These are phyloP conservation scores for Danaus chrysippus DNA, from an alignment of 2,888 invertebrate genomes.

Conservation along the genomic window DNA sequence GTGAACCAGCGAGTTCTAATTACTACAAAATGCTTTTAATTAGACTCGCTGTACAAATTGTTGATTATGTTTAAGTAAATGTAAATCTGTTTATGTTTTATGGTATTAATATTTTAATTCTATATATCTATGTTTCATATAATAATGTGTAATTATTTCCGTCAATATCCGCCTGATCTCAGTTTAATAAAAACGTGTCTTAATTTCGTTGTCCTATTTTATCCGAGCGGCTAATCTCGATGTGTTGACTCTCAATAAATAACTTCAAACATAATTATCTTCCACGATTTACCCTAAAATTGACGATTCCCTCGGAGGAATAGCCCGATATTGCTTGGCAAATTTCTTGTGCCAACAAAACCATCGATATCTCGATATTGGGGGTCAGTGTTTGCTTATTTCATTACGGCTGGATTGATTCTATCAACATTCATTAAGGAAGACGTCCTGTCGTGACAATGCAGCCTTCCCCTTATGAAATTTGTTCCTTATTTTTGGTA, in stretches of 20 bases:
- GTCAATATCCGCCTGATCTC: background rate
- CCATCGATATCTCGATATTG: conserved; percentile 57
- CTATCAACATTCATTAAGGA: conserved; percentile 44
- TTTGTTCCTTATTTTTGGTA: background rate
- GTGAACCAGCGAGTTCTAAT: background rate
- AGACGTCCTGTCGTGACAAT: conserved; percentile 25
- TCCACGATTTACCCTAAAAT: conserved; percentile 74
- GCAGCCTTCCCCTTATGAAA: conserved; percentile 23
- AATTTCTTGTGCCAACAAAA: conserved; percentile 76
- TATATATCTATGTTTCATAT: background rate
- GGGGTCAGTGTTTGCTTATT: conserved; percentile 74
- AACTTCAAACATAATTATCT: conserved; percentile 79
- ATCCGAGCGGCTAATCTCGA: conserved; percentile 49
- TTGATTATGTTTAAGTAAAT: background rate
- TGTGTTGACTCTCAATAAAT: conserved; percentile 75
- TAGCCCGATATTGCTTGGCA: conserved; percentile 64
- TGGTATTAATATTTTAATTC: background rate
- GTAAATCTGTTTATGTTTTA: no score
- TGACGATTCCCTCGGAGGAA: conserved; percentile 67
- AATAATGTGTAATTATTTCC: background rate
- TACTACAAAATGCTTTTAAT: conserved; percentile 2
- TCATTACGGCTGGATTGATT: conserved; percentile 75
- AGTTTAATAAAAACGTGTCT: conserved; percentile 4
- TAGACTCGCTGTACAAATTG: background rate
- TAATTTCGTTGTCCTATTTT: conserved; percentile 10